phyloP scores from a whole-genome alignment of 2,113 vertebrate species.

The Onychorhynchus coronatus region DNA sequence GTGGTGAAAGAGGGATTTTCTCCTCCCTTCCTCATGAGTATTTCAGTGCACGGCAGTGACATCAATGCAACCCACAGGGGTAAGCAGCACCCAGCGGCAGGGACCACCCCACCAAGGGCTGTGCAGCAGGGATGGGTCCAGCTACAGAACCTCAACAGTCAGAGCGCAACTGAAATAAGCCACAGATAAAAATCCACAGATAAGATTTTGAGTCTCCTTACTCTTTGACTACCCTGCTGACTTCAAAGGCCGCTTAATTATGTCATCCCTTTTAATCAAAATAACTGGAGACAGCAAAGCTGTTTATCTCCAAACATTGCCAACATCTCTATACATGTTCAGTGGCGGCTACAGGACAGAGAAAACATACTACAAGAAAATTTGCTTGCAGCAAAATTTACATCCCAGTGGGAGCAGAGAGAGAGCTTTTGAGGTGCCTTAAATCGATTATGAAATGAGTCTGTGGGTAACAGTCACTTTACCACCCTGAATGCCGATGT shows the following conservation, averaged over 20 bases:
- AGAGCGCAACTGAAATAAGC: background rate
- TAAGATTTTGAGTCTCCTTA: background rate
- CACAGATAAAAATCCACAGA: background rate
- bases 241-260: constrained; percentile 32
- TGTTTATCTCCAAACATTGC: constrained; percentile 33
- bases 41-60: background rate
- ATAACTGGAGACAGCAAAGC: background rate
- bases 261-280: constrained; percentile 27
- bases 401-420: background rate
- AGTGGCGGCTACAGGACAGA: background rate
- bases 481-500: background rate
- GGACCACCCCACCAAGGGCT: background rate
- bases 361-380: background rate
- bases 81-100: rapidly evolving
- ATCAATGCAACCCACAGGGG: background rate
- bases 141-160: background rate
- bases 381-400: background rate
- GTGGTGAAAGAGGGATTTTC: background rate
- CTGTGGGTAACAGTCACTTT: background rate
- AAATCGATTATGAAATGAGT: background rate
- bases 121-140: background rate
- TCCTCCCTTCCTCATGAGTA: background rate
- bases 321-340: background rate
- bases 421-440: background rate
- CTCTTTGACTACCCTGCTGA: background rate